Base-by-base conservation (phyloP, 2,888 invertebrate genomes). In the Orthonychiurus folsomi region DNA sequence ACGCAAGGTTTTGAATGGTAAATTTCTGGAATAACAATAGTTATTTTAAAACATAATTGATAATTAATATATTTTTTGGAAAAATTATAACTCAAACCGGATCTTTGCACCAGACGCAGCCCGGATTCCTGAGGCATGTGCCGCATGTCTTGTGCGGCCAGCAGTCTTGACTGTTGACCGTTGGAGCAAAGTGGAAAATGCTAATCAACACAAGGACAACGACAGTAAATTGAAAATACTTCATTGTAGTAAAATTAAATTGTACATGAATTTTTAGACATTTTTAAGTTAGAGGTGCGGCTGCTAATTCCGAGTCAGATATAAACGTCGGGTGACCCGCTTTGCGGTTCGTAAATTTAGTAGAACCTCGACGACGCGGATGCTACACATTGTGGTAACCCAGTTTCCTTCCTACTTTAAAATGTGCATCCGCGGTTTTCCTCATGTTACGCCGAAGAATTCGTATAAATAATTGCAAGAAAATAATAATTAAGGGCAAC, bases 51-150 rank as follows among this genome's bases (percentile, higher is more conserved):
- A 15, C 56, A 9, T 55, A 15, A 26, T 23, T 9, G 24, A 9
- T 3, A 9, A 5, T 21, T 15, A 5, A n/a, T 55, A 25, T n/a
- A 55, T 15, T 24, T 24, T 12, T 24, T 53, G 27, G 23, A 28
- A 21, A 1, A 54, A 81, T 80, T 77, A 85, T n/a, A n/a, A n/a
- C n/a, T n/a, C n/a, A n/a, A n/a, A n/a, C 85, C 47, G 84, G 83
- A 74, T 83, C 81, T 68, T 82, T 82, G 76, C 90, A 91, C 94
- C 94, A 95, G 9, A 89, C 89, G 76, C 94, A 95, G 67, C 86
- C 82, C 69, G 87, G 84, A 64, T 91, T 86, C 76, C 89, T 84
- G 71, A 94, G 89, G 77, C 95, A 95, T 73, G 89, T 23, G 0
- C 52, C 60, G 55, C 66, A 66, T 27, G 47, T 50, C 21, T 56